A percentile compares a stretch with the other conserved stretches of the same genome.
Conservation (phyloP, 2,888 invertebrate genomes). For the Noctua janthe region DNA sequence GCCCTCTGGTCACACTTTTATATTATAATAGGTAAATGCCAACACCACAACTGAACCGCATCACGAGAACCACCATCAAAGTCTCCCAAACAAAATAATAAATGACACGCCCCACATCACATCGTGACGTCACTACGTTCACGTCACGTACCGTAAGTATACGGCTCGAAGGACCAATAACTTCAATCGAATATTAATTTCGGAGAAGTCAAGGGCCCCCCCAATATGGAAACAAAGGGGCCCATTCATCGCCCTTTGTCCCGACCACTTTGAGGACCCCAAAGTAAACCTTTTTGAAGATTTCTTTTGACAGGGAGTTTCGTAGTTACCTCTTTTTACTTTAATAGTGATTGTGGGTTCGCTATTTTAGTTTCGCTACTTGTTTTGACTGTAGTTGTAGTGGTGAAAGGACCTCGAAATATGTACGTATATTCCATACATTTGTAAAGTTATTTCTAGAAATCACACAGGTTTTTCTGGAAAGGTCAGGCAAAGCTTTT, state of each 20-base stretch:
- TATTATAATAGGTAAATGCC: background rate
- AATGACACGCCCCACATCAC: conserved; percentile 27
- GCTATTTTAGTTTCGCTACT: conserved; percentile 39
- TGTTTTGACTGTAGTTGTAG: background rate
- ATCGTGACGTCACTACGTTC: conserved; percentile 12
- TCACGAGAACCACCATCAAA: conserved; percentile 19
- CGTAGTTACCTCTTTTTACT: conserved; percentile 70
- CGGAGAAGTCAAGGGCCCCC: conserved; percentile 70
- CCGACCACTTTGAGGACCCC: conserved; percentile 72
- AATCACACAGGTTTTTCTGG: background rate
- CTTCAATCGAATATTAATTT: conserved; percentile 82
- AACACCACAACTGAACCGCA: background rate
- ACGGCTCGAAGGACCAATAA: conserved; percentile 65
- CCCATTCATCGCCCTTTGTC: conserved; percentile 75
- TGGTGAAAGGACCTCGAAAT: background rate
- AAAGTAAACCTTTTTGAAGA: conserved; percentile 79
- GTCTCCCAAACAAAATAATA: conserved; percentile 19
- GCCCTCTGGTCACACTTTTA: no score
- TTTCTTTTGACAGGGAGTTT: conserved; percentile 74
- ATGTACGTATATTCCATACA: background rate
- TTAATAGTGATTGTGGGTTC: conserved; percentile 71
- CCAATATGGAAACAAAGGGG: conserved; percentile 80
- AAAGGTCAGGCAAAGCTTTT: background rate
- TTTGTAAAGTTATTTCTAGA: background rate
- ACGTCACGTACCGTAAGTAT: conserved; percentile 47